Conservation (phyloP, 2,113 vertebrate genomes). For the Halcyon senegalensis region DNA sequence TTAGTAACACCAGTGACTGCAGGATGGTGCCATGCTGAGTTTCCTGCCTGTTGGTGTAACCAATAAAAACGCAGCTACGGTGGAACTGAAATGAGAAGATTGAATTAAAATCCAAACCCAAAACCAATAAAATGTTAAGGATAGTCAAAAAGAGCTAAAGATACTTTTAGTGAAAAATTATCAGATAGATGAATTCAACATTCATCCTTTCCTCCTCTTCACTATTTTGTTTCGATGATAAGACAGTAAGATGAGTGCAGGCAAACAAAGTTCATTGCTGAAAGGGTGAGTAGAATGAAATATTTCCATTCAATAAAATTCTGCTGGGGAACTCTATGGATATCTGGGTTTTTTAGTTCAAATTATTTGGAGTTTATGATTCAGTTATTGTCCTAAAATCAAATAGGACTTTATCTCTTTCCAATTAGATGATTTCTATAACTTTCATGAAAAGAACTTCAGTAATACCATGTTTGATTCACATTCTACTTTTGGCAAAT, state of each 20-base stretch:
- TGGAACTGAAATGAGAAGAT: neutral
- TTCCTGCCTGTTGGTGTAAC: neutral
- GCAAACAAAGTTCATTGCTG: neutral
- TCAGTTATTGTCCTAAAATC: neutral
- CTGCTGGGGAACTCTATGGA: neutral
- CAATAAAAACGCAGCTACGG: neutral
- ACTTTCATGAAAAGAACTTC: neutral
- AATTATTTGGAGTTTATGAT: neutral
- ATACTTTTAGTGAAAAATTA: neutral
- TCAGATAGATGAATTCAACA: neutral
- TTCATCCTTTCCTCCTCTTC: neutral
- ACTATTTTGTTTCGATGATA: neutral
- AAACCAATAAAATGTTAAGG: neutral
- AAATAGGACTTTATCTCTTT: neutral
- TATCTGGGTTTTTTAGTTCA: neutral
- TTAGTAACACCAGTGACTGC: neutral
- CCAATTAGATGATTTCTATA: neutral
- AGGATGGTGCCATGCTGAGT: neutral
- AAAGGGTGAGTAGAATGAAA: neutral
- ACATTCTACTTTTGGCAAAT: neutral
- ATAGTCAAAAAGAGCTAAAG: neutral
- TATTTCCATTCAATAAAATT: neutral
- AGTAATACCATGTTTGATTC: neutral
- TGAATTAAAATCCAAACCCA: neutral
- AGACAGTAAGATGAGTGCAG: neutral